phyloP scores from a whole-genome alignment of 1,140 invertebrate species.

The Drosophila mauritiana region DNA sequence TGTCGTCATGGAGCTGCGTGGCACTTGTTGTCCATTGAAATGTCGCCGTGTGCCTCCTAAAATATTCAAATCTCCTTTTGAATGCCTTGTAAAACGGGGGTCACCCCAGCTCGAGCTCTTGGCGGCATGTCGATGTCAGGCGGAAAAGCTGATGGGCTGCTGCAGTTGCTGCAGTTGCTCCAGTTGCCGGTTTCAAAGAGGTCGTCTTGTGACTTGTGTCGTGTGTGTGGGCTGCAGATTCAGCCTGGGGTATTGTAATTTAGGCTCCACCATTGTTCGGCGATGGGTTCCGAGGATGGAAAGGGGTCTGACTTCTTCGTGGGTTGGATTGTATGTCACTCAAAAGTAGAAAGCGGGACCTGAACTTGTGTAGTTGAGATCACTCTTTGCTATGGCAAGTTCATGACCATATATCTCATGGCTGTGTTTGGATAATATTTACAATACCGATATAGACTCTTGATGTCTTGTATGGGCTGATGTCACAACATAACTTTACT shows the following conservation, averaged over 20 bases:
- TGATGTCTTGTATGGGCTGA: background rate
- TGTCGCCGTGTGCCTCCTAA: slow-evolving; percentile 68
- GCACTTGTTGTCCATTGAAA: slow-evolving; percentile 76
- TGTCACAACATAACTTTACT: background rate
- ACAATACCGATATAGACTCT: background rate
- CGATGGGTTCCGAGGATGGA: slow-evolving; percentile 5
- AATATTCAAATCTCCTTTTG: slow-evolving; percentile 81
- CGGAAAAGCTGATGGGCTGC: slow-evolving; percentile 19
- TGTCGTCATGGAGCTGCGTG: slow-evolving; percentile 64
- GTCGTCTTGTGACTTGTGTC: slow-evolving; percentile 35
- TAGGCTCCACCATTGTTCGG: slow-evolving; percentile 45
- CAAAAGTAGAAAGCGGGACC: background rate
- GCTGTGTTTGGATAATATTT: background rate
- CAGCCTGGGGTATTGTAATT: slow-evolving; percentile 42
- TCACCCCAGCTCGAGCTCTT: slow-evolving; percentile 48
- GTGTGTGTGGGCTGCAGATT: slow-evolving; percentile 50
- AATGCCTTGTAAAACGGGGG: slow-evolving; percentile 76
- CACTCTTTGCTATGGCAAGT: background rate
- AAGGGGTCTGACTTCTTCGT: slow-evolving; percentile 1
- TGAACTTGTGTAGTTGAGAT: background rate
- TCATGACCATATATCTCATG: background rate
- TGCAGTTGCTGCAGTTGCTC: slow-evolving; percentile 45
- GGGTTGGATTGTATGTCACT: background rate
- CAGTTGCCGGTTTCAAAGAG: slow-evolving; percentile 34
- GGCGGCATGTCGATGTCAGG: slow-evolving; percentile 19